A percentile compares a stretch with the other conserved stretches of the same genome.
phyloP scores from a whole-genome alignment of 2,888 invertebrate genomes.

The Kuschelorhynchus macadamiae region DNA sequence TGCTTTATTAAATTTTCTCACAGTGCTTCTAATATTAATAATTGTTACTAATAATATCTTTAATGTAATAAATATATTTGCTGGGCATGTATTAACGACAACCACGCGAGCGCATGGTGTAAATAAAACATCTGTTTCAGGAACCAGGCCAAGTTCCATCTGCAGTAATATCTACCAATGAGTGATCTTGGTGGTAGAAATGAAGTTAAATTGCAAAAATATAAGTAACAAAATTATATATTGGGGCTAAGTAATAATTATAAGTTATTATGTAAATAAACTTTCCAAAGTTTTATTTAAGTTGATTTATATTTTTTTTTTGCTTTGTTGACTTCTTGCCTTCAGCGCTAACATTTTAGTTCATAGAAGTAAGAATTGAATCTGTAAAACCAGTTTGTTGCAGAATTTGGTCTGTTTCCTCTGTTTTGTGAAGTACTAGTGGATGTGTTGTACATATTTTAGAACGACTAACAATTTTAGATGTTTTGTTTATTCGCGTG shows the following conservation, averaged over 20 bases:
- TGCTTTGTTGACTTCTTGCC: background rate
- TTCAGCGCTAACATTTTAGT: too few relatives aligned
- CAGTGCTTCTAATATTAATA: too few relatives aligned
- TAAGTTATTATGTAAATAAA: background rate
- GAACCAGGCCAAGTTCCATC: slow-evolving; percentile 60
- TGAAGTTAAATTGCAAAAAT: slow-evolving; percentile 16
- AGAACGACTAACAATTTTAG: too few relatives aligned
- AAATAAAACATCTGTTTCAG: slow-evolving; percentile 63
- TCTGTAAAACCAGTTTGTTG: slow-evolving; percentile 8
- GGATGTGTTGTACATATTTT: too few relatives aligned
- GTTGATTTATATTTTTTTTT: slow-evolving; percentile 7
- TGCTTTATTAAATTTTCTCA: too few relatives aligned
- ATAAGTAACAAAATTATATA: too few relatives aligned
- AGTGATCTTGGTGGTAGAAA: slow-evolving; percentile 30
- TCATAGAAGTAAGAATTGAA: too few relatives aligned
- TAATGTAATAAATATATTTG: too few relatives aligned
- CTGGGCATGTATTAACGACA: too few relatives aligned
- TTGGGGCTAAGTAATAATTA: too few relatives aligned
- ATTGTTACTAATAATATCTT: too few relatives aligned
- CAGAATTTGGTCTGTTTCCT: slow-evolving; percentile 29
- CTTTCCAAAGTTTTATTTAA: slow-evolving; percentile 9
- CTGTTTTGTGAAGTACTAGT: slow-evolving; percentile 9
- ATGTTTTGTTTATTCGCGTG: too few relatives aligned
- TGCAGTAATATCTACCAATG: slow-evolving; percentile 36
- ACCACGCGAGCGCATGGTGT: slow-evolving; percentile 49